Conservation (phyloP, 1,140 invertebrate genomes). For the Bombus confusus region DNA sequence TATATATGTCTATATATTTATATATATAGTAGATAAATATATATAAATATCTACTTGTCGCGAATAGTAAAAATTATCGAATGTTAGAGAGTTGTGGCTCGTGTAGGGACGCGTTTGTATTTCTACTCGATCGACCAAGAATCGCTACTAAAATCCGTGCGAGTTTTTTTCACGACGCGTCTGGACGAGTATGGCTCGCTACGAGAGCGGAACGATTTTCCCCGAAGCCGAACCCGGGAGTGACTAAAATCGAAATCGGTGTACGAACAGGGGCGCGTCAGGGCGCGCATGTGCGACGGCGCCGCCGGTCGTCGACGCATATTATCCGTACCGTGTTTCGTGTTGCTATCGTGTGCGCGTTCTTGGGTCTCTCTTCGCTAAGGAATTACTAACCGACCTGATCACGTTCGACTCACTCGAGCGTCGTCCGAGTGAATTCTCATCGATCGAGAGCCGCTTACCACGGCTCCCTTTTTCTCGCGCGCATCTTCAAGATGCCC, state of each 20-base stretch:
- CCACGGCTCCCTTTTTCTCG: conserved; percentile 39
- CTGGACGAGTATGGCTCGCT: conserved; percentile 35
- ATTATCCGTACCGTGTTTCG: conserved; percentile 65
- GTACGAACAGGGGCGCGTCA: conserved; percentile 74
- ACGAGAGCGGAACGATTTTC: conserved; percentile 76
- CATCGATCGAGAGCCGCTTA: conserved; percentile 70
- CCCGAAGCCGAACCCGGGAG: conserved; percentile 80
- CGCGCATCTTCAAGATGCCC: conserved; percentile 47
- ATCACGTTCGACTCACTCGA: conserved; percentile 68
- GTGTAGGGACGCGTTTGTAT: conserved; percentile 31
- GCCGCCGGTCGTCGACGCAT: conserved; percentile 75
- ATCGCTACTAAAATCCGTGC: conserved; percentile 26
- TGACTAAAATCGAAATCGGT: conserved; percentile 83
- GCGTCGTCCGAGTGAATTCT: conserved; percentile 64
- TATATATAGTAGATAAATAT: no score
- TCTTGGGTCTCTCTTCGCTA: conserved; percentile 47
- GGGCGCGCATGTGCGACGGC: conserved; percentile 78
- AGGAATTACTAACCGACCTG: conserved; percentile 76
- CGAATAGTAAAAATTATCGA: conserved; percentile 22
- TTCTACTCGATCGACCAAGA: not conserved
- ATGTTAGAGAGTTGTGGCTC: not conserved
- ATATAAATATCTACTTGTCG: not conserved
- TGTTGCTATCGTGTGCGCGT: conserved; percentile 66
- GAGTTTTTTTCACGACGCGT: conserved; percentile 34
- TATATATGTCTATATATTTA: not conserved